phyloP scores from a whole-genome alignment of 2,113 vertebrate genomes.

The Aplodontia rufa region DNA sequence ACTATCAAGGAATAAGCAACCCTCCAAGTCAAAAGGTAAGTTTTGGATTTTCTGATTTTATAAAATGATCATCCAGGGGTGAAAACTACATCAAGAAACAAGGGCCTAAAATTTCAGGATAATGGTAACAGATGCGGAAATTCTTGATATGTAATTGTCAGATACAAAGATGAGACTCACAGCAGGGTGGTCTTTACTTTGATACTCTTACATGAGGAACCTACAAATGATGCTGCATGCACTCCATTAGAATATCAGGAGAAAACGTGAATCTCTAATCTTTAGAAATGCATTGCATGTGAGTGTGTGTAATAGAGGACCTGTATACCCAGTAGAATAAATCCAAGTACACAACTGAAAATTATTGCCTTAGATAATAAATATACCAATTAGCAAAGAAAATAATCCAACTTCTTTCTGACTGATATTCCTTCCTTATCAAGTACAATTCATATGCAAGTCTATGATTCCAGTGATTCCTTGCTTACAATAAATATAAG shows the following conservation, averaged over 20 bases:
- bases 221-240: fast-evolving
- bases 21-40: not conserved
- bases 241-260: not conserved
- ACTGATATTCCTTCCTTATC: not conserved
- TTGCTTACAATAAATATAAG: not conserved
- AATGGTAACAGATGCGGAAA: not conserved
- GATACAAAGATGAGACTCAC: not conserved
- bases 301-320: not conserved
- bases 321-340: not conserved
- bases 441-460: not conserved
- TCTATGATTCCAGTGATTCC: not conserved
- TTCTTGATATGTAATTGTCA: not conserved
- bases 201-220: not conserved
- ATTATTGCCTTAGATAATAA: not conserved
- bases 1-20: not conserved
- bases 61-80: not conserved
- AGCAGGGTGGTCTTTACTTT: not conserved
- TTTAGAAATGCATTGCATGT: not conserved
- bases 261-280: not conserved
- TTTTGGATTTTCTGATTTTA: not conserved
- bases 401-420: not conserved
- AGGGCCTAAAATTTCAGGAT: not conserved
- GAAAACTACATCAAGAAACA: not conserved
- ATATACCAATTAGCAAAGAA: not conserved
- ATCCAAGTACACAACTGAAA: not conserved